phyloP scores from a whole-genome alignment of 1,140 invertebrate genomes.

The Elysia chlorotica region DNA sequence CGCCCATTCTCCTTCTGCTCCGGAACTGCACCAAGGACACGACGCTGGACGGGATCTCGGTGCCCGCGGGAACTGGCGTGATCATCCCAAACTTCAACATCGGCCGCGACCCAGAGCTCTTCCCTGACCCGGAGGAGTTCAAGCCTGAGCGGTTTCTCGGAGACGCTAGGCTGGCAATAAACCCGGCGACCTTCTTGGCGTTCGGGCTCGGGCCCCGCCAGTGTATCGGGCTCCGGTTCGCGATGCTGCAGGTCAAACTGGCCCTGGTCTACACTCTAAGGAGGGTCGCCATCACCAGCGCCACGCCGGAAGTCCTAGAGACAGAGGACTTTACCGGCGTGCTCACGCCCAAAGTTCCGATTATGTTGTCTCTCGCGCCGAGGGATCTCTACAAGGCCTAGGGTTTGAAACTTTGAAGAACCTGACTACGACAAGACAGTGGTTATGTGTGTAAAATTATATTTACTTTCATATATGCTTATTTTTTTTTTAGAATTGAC shows the following conservation, averaged over 20 bases:
- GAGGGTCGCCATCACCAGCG: neutral
- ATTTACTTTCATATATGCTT: no score
- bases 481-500: no score
- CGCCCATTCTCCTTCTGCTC: slow-evolving; percentile 18
- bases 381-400: no score
- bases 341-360: slow-evolving; percentile 1
- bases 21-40: neutral
- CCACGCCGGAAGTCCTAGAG: slow-evolving; percentile 3
- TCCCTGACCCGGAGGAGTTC: slow-evolving; percentile 32
- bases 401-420: no score
- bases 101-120: slow-evolving; percentile 27
- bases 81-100: slow-evolving; percentile 24
- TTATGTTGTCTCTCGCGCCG: no score
- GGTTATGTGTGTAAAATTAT: no score
- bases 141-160: slow-evolving; percentile 28
- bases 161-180: neutral
- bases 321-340: slow-evolving; percentile 8
- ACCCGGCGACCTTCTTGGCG: slow-evolving; percentile 14
- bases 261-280: slow-evolving; percentile 55
- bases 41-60: neutral
- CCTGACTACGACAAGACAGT: no score
- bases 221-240: slow-evolving; percentile 70
- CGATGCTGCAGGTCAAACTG: slow-evolving; percentile 59
- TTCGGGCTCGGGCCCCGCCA: slow-evolving; percentile 67
- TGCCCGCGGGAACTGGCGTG: slow-evolving; percentile 11